Percentiles rank a stretch among this genome's conserved stretches.
These are phyloP conservation scores for Neotoma lepida DNA, from an alignment of 2,113 vertebrate genomes.

Conservation along the genomic window DNA sequence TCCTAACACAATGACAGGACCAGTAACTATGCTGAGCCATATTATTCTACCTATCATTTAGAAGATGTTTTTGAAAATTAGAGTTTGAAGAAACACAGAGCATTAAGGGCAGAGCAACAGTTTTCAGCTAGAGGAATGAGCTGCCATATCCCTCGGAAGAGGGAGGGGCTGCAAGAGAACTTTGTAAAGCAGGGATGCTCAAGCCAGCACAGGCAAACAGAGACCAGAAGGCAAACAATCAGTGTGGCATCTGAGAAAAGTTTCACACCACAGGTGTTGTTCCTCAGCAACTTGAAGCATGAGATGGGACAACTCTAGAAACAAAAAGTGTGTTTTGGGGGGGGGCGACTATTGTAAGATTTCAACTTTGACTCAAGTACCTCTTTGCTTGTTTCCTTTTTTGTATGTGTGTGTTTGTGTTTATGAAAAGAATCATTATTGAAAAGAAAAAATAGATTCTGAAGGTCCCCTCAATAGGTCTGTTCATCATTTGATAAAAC, in stretches of 20 bases:
- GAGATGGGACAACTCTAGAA: background rate
- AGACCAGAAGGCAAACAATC: background rate
- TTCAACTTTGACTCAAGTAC: background rate
- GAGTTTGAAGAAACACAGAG: background rate
- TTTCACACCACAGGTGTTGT: background rate
- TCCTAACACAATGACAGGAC: background rate
- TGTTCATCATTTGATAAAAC: background rate
- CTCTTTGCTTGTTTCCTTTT: background rate
- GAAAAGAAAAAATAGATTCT: background rate
- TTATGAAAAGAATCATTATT: background rate
- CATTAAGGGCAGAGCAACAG: background rate
- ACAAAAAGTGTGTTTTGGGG: background rate
- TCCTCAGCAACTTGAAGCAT: background rate
- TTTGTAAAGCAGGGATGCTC: background rate
- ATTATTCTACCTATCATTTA: slow-evolving; percentile 12
- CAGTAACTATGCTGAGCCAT: background rate
- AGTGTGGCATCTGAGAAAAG: background rate
- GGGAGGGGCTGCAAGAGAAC: background rate
- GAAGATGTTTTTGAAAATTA: slow-evolving; percentile 20
- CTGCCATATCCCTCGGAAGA: background rate
- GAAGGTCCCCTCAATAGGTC: background rate
- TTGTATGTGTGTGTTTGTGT: background rate
- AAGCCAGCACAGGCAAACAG: background rate
- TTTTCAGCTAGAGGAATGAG: background rate
- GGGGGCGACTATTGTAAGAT: background rate